Conservation (phyloP, 2,888 invertebrate genomes). For the Ctena decussata region DNA sequence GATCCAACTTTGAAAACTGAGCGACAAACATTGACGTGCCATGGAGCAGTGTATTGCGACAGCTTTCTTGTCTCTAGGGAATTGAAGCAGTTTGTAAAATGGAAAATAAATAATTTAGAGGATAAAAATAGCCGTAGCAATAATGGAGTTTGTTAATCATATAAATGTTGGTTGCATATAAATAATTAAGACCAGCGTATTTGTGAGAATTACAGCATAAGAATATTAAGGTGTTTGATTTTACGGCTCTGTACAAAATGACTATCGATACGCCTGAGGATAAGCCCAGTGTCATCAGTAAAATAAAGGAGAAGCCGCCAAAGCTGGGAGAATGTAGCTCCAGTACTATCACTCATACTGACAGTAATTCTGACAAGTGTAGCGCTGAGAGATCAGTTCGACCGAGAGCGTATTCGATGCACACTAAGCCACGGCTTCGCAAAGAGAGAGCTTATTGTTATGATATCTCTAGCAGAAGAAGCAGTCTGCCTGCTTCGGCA, state of each 20-base stretch:
- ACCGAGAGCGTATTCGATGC: slow-evolving; percentile 7
- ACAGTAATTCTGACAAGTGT: neutral
- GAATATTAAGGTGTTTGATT: neutral
- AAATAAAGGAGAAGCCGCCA: neutral
- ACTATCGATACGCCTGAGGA: neutral
- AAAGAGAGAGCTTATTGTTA: neutral
- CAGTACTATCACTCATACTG: neutral
- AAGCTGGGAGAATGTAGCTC: neutral
- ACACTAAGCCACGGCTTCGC: neutral
- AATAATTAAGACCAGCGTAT: neutral
- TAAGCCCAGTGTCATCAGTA: neutral
- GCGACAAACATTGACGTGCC: neutral
- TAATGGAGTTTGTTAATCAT: neutral
- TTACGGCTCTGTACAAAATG: neutral
- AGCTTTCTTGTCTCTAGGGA: neutral
- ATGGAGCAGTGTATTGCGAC: neutral
- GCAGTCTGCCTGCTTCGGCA: slow-evolving; percentile 4
- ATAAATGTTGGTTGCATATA: neutral
- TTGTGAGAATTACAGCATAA: neutral
- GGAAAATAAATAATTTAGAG: neutral
- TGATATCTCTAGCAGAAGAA: neutral
- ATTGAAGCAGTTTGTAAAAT: neutral
- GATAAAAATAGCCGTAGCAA: neutral
- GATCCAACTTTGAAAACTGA: neutral
- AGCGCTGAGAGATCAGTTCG: neutral